Conservation (phyloP, 2,888 invertebrate genomes). For the Physocephala rufipes region DNA sequence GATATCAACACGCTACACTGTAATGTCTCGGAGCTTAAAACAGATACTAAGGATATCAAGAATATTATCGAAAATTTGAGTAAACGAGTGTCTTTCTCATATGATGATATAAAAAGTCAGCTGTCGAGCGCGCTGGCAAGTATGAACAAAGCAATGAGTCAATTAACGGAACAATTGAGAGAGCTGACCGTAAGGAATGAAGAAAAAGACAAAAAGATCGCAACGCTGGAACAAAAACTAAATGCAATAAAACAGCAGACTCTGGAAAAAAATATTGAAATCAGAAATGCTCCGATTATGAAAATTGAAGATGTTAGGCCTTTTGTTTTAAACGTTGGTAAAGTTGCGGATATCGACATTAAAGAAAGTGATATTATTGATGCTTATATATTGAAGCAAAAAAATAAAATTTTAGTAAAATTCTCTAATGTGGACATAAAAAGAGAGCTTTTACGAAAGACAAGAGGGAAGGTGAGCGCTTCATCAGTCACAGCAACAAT, state of each 20-base stretch:
- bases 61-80: neutral
- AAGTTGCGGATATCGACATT: neutral
- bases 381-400: slow-evolving; percentile 6
- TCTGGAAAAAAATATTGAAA: slow-evolving; percentile 10
- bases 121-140: neutral
- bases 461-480: neutral
- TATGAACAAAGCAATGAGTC: neutral
- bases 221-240: neutral
- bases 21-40: slow-evolving; percentile 6
- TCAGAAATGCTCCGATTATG: neutral
- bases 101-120: slow-evolving; percentile 6
- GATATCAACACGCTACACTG: neutral
- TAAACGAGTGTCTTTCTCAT: neutral
- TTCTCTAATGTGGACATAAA: neutral
- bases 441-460: neutral
- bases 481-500: neutral
- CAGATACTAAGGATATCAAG: slow-evolving; percentile 9
- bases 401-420: neutral
- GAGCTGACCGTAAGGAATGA: neutral
- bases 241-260: slow-evolving; percentile 14
- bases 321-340: neutral
- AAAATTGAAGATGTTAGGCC: neutral
- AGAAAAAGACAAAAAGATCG: slow-evolving; percentile 7
- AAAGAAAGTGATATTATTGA: slow-evolving; percentile 5
- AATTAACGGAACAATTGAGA: neutral